Evolutionary conservation across 2,888 invertebrate genomes (phyloP), one percentile per base, ranked within the genome.

Genomic region (Pecten maximus): DNA sequence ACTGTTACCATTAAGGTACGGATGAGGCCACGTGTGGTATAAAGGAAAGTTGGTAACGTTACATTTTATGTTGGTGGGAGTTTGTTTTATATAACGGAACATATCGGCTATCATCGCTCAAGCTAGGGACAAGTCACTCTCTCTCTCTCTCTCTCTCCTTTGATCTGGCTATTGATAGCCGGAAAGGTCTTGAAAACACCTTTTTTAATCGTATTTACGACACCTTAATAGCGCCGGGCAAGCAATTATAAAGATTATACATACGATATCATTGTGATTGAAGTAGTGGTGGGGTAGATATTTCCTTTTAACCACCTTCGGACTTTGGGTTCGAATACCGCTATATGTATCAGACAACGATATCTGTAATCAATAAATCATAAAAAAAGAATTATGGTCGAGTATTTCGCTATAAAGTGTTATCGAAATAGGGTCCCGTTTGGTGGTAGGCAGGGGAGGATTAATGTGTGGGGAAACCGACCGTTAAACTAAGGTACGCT

Each of bases 281-380:
- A 10, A 2, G 0, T 28, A 35, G 35, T 12, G 74, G 74, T 74
- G 74, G 35, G 35, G 28, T 8, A 74, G n/a, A 74, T 23, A 74
- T 74, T 19, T 74, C 74, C 35, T 74, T 74, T 8, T 74, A 74
- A 74, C 74, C 28, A 74, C 10, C 74, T 28, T 28, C 28, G 74
- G 74, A 74, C 74, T 28, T 74, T 35, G 35, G 74, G 74, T 74
- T 74, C 74, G 74, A 74, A 74, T 74, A 74, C 74, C 35, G 74
- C 28, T 35, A 8, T 74, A 35, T 28, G 60, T 60, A 60, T 60
- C 60, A 23, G 74, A 74, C 35, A 74, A 74, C 74, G 74, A 35
- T 74, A 74, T 74, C 74, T 74, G 74, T 74, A 74, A 74, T 74
- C 74, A 35, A 28, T 74, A 74, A 74, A 74, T 74, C 74, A 74